Base-by-base conservation (phyloP, 1,140 invertebrate genomes). In the Orchestia grillus region DNA sequence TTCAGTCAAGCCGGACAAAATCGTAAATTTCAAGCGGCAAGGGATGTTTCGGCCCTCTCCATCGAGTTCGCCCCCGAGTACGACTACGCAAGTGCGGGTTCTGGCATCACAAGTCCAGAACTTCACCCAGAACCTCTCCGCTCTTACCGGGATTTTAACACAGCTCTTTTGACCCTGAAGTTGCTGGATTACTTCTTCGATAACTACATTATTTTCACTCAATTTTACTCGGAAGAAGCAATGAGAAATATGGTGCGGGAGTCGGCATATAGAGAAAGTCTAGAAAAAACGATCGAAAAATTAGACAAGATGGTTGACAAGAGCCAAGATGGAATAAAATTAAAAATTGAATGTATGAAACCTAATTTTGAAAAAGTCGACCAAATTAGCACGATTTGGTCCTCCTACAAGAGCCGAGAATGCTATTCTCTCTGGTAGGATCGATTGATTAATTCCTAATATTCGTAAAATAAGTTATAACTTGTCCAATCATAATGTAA, bases 281-380 rank as follows among this genome's bases (percentile, higher is more conserved):
- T 90, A 41, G 88, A 41, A 90, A 90, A 90, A 44, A 41, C 88
- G 15, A 44, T 90, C 28, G 88, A 90, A 43, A 90, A 42, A 40
- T 94, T 94, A 47, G 44, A 94, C 36, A 8, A 4, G 0, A 94
- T 45, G 92, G 44, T 47, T 44, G 44, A 47, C 44, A 47, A 44
- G 44, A 45, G 23, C 11, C 45, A 44, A n/a, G 92, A 94, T 28
- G 92, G 92, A 40, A 45, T 94, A 45, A 94, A 45, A 45, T n/a
- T 19, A 6, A 40, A 94, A 45, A 11, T 44, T 0, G 44, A n/a
- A 4, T 94, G 92, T 44, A 44, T 45, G 44, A 94, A 94, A n/a
- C 92, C 92, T 19, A 94, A 94, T 94, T 94, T 94, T 40, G 44
- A 44, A 36, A 94, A 47, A 94, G 92, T 94, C 16, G 47, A 94